Percentiles rank a stretch among this genome's conserved stretches.
These are phyloP conservation scores for Greenwoodochromis staneri DNA, from an alignment of 2,113 vertebrate genomes.

Conservation along the genomic window DNA sequence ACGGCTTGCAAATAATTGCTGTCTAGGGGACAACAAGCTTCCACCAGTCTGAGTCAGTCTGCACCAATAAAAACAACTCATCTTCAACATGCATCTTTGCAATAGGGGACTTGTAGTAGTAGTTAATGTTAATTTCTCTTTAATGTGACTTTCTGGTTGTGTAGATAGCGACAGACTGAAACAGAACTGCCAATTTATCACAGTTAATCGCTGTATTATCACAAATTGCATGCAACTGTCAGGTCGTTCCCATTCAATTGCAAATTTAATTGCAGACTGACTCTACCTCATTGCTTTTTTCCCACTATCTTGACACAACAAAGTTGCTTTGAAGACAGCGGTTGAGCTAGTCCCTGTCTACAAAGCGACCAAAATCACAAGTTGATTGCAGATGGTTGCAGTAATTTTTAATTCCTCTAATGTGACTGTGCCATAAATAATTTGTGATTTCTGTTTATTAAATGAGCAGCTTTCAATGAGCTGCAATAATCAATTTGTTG, in stretches of 20 bases:
- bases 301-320: neutral
- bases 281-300: neutral
- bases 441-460: neutral
- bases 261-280: neutral
- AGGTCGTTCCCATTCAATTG: neutral
- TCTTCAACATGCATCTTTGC: neutral
- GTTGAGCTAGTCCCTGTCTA: neutral
- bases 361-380: neutral
- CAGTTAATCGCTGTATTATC: neutral
- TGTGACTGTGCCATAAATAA: neutral
- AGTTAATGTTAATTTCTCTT: neutral
- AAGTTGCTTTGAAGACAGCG: neutral
- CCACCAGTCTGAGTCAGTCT: neutral
- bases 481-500: neutral
- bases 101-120: neutral
- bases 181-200: neutral
- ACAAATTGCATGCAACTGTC: neutral
- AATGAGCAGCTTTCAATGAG: neutral
- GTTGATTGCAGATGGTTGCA: rapidly evolving
- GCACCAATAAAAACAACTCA: neutral
- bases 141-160: neutral
- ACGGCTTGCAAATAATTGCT: neutral
- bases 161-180: neutral
- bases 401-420: neutral
- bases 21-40: neutral